These are phyloP conservation scores for Bergia puertoricense DNA, from an alignment of 92 coral and sea anemone genomes.

Conservation along the genomic window DNA sequence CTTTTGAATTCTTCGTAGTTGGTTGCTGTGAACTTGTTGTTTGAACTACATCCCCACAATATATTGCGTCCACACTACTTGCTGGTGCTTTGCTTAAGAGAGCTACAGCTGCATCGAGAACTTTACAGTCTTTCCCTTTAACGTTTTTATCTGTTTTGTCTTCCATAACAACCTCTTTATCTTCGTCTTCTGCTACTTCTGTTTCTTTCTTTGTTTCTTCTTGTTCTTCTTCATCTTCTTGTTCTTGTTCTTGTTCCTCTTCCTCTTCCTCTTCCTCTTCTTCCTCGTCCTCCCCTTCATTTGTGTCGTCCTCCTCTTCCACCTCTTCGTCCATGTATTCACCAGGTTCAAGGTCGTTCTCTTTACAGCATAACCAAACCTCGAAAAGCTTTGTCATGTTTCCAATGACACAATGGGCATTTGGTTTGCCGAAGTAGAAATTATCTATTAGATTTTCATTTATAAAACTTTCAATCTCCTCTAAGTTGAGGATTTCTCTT, in stretches of 20 bases:
- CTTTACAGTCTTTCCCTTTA: background rate
- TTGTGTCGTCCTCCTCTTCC: conserved; percentile 62
- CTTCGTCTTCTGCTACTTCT: background rate
- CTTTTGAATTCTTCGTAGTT: background rate
- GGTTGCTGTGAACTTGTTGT: background rate
- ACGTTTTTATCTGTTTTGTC: background rate
- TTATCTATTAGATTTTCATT: conserved; percentile 18
- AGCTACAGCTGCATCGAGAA: background rate
- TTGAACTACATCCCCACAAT: background rate
- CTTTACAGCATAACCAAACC: conserved; percentile 31
- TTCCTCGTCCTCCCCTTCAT: conserved; percentile 58
- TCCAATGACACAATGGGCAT: conserved; percentile 1
- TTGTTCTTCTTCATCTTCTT: background rate
- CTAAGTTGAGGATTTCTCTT: background rate
- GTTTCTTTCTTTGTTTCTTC: background rate
- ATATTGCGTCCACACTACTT: background rate
- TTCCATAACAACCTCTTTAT: background rate
- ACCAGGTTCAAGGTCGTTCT: background rate
- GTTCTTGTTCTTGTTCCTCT: conserved; percentile 29
- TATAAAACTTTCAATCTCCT: conserved; percentile 33
- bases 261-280: conserved; percentile 56
- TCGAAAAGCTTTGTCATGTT: conserved; percentile 9
- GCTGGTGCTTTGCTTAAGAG: background rate
- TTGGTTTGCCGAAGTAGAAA: conserved; percentile 25
- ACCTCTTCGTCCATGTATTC: conserved; percentile 40